Base-by-base conservation (phyloP, 2,797 vertebrate genomes). In the Neosilurus mollespiculum region DNA sequence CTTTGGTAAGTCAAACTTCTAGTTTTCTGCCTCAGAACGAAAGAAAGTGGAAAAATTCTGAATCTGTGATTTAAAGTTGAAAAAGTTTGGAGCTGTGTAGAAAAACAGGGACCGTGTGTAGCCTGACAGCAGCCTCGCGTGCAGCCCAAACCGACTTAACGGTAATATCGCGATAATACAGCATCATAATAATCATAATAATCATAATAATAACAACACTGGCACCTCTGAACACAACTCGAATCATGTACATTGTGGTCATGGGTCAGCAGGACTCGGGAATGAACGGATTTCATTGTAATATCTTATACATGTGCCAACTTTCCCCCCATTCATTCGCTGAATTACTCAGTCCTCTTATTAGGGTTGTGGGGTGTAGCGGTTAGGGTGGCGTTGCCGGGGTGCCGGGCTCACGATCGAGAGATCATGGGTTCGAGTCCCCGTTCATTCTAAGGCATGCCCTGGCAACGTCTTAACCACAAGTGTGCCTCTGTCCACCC, bases 1-100 rank as follows among this genome's bases (percentile, higher is more conserved):
- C 90, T 87, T 93, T 94, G 94, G 96, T 97, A 96, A 96, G 93
- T 91, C 84, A 83, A 76, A n/a, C 54, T 86, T 87, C 61, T 34
- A 58, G 54, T 77, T 81, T 64, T 62, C 18, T 76, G 18, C 9
- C 8, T 59, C 4, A 10, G 10, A 22, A 59, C 26, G 78, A 65
- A 54, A 65, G 43, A 64, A 78, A 78, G n/a, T 4, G 10, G 12
- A 3, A 4, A 65, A 30, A 53, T 56, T 43, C 65, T 83, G 22
- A 75, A 58, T 12, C n/a, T 51, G 10, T 67, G 24, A 22, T 53
- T 4, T 11, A 30, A 58, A 54, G 18, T 30, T 18, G 0, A 24
- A 51, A 72, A 14, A 43, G 67, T 76, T 58, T 49, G 49, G 3
- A 12, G 10, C 4, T 18, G 26, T 34, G 64, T 69, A 61, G 69